These are phyloP conservation scores for Clarias gariepinus DNA, from an alignment of 2,113 vertebrate species.

Conservation along the genomic window DNA sequence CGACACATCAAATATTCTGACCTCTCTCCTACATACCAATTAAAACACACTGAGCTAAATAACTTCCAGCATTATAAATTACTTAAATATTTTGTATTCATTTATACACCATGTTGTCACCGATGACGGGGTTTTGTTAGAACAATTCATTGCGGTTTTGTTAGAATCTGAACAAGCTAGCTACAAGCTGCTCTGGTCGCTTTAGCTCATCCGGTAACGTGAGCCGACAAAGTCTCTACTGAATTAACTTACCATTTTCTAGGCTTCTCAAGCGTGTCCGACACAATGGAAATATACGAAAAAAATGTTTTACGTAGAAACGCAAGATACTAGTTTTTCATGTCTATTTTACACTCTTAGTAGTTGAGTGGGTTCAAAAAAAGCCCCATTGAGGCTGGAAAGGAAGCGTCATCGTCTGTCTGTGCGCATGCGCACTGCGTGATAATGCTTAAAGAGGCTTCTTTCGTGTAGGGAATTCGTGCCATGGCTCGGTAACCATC, in stretches of 20 bases:
- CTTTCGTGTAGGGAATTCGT: not conserved
- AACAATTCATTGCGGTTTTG: not conserved
- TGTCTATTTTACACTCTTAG: constrained; percentile 50
- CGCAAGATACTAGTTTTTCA: constrained; percentile 51
- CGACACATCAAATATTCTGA: not conserved
- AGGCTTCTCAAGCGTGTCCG: constrained; percentile 14
- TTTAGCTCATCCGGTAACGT: constrained; percentile 57
- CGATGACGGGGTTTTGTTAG: not conserved
- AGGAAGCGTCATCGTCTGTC: constrained; percentile 60
- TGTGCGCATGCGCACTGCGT: constrained; percentile 63
- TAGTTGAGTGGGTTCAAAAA: constrained; percentile 9
- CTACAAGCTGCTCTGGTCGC: not conserved
- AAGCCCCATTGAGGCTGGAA: constrained; percentile 29
- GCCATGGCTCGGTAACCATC: not conserved
- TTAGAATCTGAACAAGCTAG: constrained; percentile 40
- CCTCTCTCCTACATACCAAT: not conserved
- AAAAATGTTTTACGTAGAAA: not conserved
- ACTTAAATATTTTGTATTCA: not conserved
- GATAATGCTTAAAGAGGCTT: not conserved
- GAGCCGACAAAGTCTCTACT: constrained; percentile 43
- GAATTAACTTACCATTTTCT: constrained; percentile 63
- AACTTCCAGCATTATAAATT: not conserved
- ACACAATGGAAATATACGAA: constrained; percentile 11
- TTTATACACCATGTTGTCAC: not conserved
- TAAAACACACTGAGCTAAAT: not conserved